These are phyloP conservation scores for Drosophila conformis DNA, from an alignment of 2,888 invertebrate genomes.

Conservation along the genomic window DNA sequence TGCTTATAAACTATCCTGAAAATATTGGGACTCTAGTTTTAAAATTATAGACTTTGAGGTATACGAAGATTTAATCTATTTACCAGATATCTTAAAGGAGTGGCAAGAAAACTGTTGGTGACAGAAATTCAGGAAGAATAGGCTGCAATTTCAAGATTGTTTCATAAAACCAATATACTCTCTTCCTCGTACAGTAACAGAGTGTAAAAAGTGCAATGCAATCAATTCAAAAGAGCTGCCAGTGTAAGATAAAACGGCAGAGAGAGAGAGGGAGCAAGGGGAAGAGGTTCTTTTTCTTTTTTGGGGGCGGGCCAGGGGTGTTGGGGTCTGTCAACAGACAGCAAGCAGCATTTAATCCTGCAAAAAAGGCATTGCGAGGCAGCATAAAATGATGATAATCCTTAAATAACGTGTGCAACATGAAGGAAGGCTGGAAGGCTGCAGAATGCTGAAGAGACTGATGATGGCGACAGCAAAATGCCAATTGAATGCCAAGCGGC, in stretches of 20 bases:
- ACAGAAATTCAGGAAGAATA: neutral
- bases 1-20: no score
- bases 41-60: no score
- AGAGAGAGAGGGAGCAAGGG: neutral
- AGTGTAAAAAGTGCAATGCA: conserved; percentile 72
- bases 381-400: conserved; percentile 78
- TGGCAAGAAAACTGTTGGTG: no score
- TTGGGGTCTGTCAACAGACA: conserved; percentile 40
- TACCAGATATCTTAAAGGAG: no score
- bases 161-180: conserved; percentile 1
- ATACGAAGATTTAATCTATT: no score
- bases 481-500: conserved; percentile 74
- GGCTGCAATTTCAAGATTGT: neutral
- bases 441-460: conserved; percentile 20
- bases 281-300: neutral
- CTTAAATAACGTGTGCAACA: conserved; percentile 68
- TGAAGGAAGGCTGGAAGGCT: conserved; percentile 20
- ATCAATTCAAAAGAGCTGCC: conserved; percentile 72
- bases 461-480: conserved; percentile 73
- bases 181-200: neutral
- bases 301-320: neutral
- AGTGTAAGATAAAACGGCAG: conserved; percentile 20
- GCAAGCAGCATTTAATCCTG: conserved; percentile 70
- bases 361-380: conserved; percentile 73
- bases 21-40: no score